phyloP scores from a whole-genome alignment of 2,113 vertebrate genomes.

The Blennius ocellaris region DNA sequence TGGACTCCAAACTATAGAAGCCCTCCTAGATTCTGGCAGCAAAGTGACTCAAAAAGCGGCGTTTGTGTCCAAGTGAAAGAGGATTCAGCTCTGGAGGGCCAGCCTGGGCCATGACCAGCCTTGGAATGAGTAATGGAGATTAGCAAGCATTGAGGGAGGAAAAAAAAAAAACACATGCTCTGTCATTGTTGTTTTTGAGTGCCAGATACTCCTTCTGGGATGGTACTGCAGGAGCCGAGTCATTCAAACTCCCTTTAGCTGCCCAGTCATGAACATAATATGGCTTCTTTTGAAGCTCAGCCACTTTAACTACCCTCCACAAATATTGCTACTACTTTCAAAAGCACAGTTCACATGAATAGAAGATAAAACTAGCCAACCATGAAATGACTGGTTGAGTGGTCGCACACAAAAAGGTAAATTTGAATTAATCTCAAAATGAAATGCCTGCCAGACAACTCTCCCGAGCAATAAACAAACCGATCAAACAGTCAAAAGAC shows the following conservation, averaged over 20 bases:
- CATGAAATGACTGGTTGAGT: background rate
- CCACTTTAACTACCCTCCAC: background rate
- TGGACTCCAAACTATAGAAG: conserved; percentile 29
- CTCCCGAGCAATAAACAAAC: too few relatives aligned
- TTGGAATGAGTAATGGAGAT: background rate
- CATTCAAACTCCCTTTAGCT: background rate
- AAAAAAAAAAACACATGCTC: background rate
- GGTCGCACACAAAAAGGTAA: too few relatives aligned
- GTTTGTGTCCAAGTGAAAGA: background rate
- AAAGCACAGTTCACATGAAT: background rate
- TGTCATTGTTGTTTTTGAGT: background rate
- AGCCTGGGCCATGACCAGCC: too few relatives aligned
- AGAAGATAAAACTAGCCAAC: background rate
- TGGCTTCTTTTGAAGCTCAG: too few relatives aligned
- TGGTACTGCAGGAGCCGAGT: background rate
- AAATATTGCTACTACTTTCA: background rate
- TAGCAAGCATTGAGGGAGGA: background rate
- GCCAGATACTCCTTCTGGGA: background rate
- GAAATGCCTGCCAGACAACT: too few relatives aligned
- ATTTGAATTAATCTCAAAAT: too few relatives aligned
- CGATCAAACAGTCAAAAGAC: too few relatives aligned
- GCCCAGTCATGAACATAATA: background rate
- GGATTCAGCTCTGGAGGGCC: background rate
- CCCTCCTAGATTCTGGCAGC: conserved; percentile 34
- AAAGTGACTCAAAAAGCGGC: conserved; percentile 24